Base-by-base conservation (phyloP, 2,888 invertebrate genomes). In the Zaprionus lineosus region DNA sequence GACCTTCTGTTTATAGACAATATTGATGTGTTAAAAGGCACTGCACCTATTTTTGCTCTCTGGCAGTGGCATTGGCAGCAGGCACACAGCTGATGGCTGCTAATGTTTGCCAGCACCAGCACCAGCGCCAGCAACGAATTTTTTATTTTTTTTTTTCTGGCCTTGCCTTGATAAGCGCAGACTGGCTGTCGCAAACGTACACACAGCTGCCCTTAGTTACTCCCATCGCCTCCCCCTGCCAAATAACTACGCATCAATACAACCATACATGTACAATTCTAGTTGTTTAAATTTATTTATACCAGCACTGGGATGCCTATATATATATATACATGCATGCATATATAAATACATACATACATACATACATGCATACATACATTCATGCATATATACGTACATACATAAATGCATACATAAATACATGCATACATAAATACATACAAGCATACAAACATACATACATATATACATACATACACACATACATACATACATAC, bases 81-180 rank as follows among this genome's bases (percentile, higher is more conserved):
- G 4, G 7, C 51, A 57, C 71, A 66, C 57, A 57, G 64, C 64
- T 65, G 64, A 63, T 55, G 47, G 61, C 46, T 44, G 46, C 29
- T 41, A 52, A 37, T 55, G 53, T 65, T 60, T 51, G 53, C 47
- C 58, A 48, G 34, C 21, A 26, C 14, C 9, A 11, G 36, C 36
- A 11, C 37, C 37, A 16, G 15, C 14, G 26, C 3, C 28, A 28
- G 12, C 14, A 15, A 33, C 51, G 40, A 69, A 58, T 57, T 63
- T 46, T 58, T n/a, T n/a, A n/a, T n/a, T n/a, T n/a, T n/a, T n/a
- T n/a, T n/a, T n/a, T 56, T 31, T 40, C 64, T 74, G 70, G 74
- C 72, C 74, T 74, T 63, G 58, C 73, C 64, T 67, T 74, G 81
- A 78, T 79, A 83, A 83, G 73, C 76, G 63, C 73, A 77, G 76